These are phyloP conservation scores for Latrodectus geometricus DNA, from an alignment of 1,140 invertebrate species.

Conservation along the genomic window DNA sequence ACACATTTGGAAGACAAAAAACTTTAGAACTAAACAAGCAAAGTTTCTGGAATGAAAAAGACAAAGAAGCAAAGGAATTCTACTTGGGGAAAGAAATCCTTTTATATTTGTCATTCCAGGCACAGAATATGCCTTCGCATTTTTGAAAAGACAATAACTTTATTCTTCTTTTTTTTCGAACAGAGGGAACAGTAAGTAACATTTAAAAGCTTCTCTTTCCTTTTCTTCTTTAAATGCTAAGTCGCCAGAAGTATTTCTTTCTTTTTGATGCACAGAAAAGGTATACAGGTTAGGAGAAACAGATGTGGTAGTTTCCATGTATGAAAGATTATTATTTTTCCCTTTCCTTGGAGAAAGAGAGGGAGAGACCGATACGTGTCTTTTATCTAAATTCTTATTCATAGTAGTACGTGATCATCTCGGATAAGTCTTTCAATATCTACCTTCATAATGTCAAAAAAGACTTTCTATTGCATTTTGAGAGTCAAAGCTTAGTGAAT, in stretches of 20 bases:
- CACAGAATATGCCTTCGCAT: constrained; percentile 11
- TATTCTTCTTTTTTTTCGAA: constrained; percentile 16
- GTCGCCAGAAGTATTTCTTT: neutral
- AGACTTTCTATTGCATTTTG: no score
- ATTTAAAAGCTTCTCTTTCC: constrained; percentile 14
- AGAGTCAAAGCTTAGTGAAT: no score
- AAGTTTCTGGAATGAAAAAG: constrained; percentile 22
- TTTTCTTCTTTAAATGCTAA: constrained; percentile 9
- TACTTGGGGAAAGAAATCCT: constrained; percentile 4
- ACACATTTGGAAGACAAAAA: constrained; percentile 23
- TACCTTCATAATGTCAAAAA: no score
- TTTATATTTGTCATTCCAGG: constrained; percentile 30
- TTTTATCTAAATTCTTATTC: no score
- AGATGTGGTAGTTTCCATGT: no score
- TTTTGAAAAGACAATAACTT: constrained; percentile 33
- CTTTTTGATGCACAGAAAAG: neutral
- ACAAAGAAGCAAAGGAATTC: neutral
- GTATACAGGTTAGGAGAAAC: no score
- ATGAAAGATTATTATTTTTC: no score
- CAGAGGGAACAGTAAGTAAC: neutral
- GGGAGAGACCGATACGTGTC: no score
- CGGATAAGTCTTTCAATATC: no score
- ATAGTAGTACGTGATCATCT: no score
- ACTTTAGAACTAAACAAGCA: constrained; percentile 30
- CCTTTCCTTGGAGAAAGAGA: no score